A percentile compares a stretch with the other conserved stretches of the same genome.
phyloP scores from a whole-genome alignment of 2,113 vertebrate species.

The Anseranas semipalmata region DNA sequence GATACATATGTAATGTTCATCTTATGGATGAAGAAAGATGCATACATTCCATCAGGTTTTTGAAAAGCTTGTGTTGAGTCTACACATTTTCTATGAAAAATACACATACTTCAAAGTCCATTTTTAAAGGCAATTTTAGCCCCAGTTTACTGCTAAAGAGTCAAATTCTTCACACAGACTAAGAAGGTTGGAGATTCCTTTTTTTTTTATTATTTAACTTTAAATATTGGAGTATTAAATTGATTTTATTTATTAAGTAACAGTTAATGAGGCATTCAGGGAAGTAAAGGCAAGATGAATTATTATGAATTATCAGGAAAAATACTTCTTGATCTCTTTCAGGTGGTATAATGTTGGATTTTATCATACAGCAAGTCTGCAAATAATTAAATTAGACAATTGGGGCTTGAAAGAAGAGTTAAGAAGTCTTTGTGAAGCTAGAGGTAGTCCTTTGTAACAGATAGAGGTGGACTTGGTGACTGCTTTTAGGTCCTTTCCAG shows the following conservation, averaged over 20 bases:
- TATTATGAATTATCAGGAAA: not conserved
- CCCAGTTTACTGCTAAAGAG: not conserved
- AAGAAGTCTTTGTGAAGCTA: not conserved
- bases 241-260: not conserved
- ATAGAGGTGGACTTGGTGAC: not conserved
- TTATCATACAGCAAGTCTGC: not conserved
- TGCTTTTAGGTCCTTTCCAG: not conserved
- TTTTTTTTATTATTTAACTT: not conserved
- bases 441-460: not conserved
- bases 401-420: not conserved
- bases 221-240: not conserved
- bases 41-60: not conserved
- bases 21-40: not conserved
- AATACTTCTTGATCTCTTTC: not conserved
- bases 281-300: not conserved
- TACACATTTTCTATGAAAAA: not conserved
- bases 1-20: not conserved
- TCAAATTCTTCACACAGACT: not conserved
- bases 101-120: not conserved
- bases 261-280: not conserved
- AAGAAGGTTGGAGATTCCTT: not conserved
- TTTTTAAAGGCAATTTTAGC: not conserved
- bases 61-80: not conserved
- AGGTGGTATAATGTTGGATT: not conserved
- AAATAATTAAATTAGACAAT: not conserved